Conservation (phyloP, 2,888 invertebrate genomes). For the Bruchidius siliquastri region DNA sequence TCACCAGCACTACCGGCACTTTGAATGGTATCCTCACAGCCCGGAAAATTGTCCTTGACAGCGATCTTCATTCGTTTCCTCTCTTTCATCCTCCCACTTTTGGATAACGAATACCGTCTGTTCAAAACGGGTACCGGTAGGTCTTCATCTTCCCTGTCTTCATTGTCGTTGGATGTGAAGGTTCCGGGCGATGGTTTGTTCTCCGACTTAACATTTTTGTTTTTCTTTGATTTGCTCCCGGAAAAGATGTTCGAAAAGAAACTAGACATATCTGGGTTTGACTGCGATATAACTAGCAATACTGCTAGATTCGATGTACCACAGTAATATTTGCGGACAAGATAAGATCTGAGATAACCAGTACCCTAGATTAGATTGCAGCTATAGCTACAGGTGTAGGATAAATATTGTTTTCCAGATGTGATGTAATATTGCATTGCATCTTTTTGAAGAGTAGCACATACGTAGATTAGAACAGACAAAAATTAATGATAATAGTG, state of each 20-base stretch:
- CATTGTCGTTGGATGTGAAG: conserved; percentile 4
- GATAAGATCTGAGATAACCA: neutral
- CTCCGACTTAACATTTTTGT: neutral
- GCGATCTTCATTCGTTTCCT: conserved; percentile 26
- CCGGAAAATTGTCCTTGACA: conserved; percentile 12
- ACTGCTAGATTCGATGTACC: neutral
- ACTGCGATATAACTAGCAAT: neutral
- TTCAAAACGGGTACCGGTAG: conserved; percentile 19
- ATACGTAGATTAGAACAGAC: neutral
- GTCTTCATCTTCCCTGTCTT: neutral
- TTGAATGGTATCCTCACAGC: neutral
- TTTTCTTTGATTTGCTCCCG: conserved; percentile 1
- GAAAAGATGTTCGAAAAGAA: conserved; percentile 3
- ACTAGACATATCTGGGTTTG: conserved; percentile 2
- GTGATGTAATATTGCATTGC: neutral
- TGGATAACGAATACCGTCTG: conserved; percentile 30
- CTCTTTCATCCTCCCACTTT: conserved; percentile 35
- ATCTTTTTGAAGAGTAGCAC: neutral
- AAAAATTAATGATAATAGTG: neutral
- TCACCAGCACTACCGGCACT: conserved; percentile 1
- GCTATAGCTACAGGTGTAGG: neutral
- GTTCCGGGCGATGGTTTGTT: neutral
- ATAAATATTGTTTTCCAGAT: neutral
- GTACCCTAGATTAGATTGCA: neutral
- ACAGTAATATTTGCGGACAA: neutral